phyloP scores from a whole-genome alignment of 2,888 invertebrate genomes.

The Cactoblastis cactorum region DNA sequence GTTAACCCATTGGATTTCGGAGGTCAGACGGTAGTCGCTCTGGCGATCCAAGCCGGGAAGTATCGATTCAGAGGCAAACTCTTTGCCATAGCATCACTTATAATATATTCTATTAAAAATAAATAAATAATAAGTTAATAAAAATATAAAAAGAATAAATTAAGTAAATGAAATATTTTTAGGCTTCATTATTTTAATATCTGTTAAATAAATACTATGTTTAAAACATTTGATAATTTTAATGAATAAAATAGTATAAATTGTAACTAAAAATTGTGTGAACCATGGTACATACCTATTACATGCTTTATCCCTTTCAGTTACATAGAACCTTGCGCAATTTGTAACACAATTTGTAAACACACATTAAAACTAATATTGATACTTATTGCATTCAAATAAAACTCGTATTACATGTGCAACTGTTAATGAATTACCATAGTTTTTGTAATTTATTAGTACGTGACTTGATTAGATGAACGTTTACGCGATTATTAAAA shows the following conservation, averaged over 20 bases:
- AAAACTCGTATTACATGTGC: not conserved
- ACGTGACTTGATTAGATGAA: constrained; percentile 56
- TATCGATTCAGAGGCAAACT: too few species aligned
- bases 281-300: constrained; percentile 19
- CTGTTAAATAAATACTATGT: too few species aligned
- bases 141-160: too few species aligned
- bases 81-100: too few species aligned
- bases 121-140: too few species aligned
- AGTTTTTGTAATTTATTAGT: constrained; percentile 10
- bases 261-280: constrained; percentile 23
- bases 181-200: too few species aligned
- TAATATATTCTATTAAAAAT: too few species aligned
- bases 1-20: too few species aligned
- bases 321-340: constrained; percentile 27
- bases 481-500: constrained; percentile 19
- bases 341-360: constrained; percentile 6
- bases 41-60: too few species aligned
- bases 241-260: constrained; percentile 13
- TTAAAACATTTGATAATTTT: not conserved
- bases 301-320: constrained; percentile 36
- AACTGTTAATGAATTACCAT: not conserved
- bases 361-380: not conserved
- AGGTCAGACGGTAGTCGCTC: too few species aligned
- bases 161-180: too few species aligned
- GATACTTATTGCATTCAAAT: not conserved